Conservation (phyloP, 1,140 invertebrate species). For the Aphidius ervi region DNA sequence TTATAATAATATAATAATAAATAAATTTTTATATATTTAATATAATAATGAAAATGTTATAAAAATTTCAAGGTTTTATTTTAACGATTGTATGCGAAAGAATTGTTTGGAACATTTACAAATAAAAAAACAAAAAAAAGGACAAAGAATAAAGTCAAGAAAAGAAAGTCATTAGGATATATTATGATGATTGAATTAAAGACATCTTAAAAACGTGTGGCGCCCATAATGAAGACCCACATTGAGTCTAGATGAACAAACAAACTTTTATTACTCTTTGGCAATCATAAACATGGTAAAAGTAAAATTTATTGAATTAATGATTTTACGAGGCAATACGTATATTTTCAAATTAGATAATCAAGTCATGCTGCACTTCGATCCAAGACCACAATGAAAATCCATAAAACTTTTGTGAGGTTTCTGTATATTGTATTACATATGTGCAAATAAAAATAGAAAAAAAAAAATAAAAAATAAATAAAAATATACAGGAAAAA, state of each 20-base stretch:
- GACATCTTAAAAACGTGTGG: slow-evolving; percentile 6
- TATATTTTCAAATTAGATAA: too few relatives aligned
- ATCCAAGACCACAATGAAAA: too few relatives aligned
- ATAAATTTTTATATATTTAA: too few relatives aligned
- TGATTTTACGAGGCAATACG: slow-evolving; percentile 7
- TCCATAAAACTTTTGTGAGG: too few relatives aligned
- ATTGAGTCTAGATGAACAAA: background rate
- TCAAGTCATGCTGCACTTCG: too few relatives aligned
- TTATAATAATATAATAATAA: too few relatives aligned
- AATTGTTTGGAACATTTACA: background rate
- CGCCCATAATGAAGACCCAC: background rate
- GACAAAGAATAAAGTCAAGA: background rate
- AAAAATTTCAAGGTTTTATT: too few relatives aligned
- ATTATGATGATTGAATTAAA: slow-evolving; percentile 9
- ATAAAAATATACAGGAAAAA: background rate
- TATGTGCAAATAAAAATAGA: too few relatives aligned
- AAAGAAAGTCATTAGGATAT: background rate
- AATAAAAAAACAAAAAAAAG: slow-evolving; percentile 1
- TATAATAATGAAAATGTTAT: too few relatives aligned
- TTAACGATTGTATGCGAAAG: too few relatives aligned
- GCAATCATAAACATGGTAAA: background rate
- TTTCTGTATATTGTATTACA: too few relatives aligned
- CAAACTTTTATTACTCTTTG: slow-evolving; percentile 1
- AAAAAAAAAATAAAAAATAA: background rate
- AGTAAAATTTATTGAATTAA: slow-evolving; percentile 4